These are phyloP conservation scores for Tetrao urogallus DNA, from an alignment of 2,113 vertebrate genomes.

Conservation along the genomic window DNA sequence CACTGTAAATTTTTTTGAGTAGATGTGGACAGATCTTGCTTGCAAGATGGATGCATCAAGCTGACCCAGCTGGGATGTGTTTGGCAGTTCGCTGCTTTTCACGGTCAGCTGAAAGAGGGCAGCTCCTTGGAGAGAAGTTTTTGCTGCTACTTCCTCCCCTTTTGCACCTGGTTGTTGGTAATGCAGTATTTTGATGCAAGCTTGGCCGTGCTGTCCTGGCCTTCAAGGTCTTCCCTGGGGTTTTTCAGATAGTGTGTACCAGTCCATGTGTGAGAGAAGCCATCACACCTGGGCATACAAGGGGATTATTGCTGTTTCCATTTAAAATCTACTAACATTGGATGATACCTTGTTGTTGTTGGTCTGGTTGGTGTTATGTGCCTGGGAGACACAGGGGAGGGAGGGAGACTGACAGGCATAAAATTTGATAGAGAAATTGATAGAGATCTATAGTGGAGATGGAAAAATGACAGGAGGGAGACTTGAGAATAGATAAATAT, in stretches of 20 bases:
- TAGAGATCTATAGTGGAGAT: background rate
- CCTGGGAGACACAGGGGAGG: background rate
- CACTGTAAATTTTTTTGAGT: background rate
- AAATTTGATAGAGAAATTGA: conserved; percentile 33
- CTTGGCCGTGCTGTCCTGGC: background rate
- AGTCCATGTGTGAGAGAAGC: accelerated
- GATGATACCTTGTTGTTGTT: accelerated
- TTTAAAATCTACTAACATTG: accelerated
- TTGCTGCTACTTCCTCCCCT: background rate
- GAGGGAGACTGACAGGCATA: background rate
- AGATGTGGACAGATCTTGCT: background rate
- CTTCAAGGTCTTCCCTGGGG: background rate
- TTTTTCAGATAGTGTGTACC: background rate
- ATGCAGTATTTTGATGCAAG: background rate
- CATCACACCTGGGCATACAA: background rate
- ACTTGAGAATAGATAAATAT: conserved; percentile 16
- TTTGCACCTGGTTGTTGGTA: background rate
- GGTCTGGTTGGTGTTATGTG: accelerated
- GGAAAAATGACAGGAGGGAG: conserved; percentile 16
- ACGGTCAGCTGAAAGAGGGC: accelerated
- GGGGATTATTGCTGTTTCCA: accelerated
- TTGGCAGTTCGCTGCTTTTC: background rate
- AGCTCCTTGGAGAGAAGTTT: background rate
- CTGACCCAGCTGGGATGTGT: background rate
- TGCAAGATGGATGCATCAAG: background rate